phyloP scores from a whole-genome alignment of 2,113 vertebrate species.

The Anhinga anhinga region DNA sequence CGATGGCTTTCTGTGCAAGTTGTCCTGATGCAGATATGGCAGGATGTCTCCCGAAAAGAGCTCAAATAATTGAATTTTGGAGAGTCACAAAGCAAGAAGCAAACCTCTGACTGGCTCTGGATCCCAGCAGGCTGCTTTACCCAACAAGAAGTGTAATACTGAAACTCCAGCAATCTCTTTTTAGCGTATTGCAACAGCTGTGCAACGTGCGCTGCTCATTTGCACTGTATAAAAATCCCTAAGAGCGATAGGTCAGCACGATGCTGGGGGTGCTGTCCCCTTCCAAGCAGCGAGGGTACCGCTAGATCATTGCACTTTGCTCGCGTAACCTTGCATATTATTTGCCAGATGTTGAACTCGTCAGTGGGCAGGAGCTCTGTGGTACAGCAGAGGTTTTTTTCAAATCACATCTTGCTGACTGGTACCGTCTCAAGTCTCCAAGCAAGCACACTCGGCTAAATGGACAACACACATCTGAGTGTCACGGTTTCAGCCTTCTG shows the following conservation, averaged over 20 bases:
- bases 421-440: background rate
- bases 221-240: rapidly evolving
- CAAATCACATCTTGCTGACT: background rate
- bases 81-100: background rate
- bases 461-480: background rate
- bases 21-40: background rate
- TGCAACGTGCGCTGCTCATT: background rate
- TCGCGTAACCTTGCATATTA: rapidly evolving
- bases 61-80: background rate
- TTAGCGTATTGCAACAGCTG: too few species aligned
- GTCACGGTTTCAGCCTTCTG: background rate
- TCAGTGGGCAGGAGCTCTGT: background rate
- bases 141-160: background rate
- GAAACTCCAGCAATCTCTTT: background rate
- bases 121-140: background rate
- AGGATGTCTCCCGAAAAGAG: background rate
- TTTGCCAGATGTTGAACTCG: background rate
- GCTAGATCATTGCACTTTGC: background rate
- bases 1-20: background rate
- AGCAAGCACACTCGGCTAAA: background rate
- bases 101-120: background rate
- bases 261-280: background rate
- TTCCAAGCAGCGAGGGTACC: background rate
- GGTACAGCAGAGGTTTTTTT: background rate
- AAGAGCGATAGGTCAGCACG: rapidly evolving